Conservation (phyloP, 2,113 vertebrate species). For the Phyllostomus discolor region DNA sequence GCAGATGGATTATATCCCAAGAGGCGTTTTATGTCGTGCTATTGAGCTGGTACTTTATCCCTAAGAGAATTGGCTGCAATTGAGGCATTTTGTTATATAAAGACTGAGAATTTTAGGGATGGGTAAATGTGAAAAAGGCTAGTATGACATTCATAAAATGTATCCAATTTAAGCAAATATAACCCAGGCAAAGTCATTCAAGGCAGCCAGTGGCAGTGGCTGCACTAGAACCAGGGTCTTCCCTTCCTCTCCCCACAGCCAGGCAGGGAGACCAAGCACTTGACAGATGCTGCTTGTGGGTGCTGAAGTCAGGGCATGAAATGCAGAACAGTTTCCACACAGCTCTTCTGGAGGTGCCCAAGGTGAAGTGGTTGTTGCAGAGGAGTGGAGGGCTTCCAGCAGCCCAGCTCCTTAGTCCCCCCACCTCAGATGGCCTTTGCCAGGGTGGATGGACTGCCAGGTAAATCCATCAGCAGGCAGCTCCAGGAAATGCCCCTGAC, state of each 20-base stretch:
- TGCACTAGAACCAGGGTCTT: background rate
- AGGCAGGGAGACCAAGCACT: background rate
- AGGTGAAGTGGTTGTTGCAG: background rate
- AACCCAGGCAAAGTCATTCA: background rate
- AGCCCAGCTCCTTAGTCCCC: background rate
- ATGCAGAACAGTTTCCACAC: background rate
- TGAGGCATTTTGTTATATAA: background rate
- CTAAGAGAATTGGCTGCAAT: background rate
- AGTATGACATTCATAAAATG: background rate
- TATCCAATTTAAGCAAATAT: background rate
- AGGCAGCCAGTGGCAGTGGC: background rate
- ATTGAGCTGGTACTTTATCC: background rate
- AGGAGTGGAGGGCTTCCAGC: background rate
- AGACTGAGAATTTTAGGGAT: background rate
- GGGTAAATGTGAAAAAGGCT: background rate
- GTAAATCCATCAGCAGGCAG: background rate
- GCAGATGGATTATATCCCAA: background rate
- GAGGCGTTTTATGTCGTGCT: background rate
- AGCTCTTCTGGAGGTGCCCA: too few relatives aligned
- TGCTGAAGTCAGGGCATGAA: background rate
- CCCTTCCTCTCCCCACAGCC: background rate
- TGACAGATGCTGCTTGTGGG: background rate
- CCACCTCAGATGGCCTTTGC: background rate
- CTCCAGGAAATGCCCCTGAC: constrained; percentile 22
- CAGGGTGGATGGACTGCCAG: background rate